phyloP scores from a whole-genome alignment of 2,113 vertebrate genomes.

The Hirundichthys speculiger region DNA sequence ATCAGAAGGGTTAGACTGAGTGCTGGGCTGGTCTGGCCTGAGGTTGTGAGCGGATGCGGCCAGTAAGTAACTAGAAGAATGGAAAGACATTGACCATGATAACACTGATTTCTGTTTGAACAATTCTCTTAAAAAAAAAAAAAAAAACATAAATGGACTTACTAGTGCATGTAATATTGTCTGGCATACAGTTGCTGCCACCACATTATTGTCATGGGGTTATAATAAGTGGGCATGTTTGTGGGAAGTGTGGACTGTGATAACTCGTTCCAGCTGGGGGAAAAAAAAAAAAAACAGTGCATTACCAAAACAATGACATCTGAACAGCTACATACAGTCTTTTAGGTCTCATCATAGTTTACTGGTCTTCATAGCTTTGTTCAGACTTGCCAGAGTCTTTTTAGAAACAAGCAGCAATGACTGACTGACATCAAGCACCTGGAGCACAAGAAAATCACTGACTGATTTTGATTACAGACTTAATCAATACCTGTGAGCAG shows the following conservation, averaged over 20 bases:
- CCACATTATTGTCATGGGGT: conserved; percentile 89
- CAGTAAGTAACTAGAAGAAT: conserved; percentile 83
- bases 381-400: not conserved
- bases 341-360: not conserved
- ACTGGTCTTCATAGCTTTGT: not conserved
- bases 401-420: not conserved
- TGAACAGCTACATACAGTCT: not conserved
- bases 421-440: not conserved
- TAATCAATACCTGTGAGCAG: too few species aligned
- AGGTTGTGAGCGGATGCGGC: conserved; percentile 85
- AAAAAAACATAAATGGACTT: conserved; percentile 67
- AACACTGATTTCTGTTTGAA: not conserved
- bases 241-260: conserved; percentile 71
- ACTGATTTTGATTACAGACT: too few species aligned
- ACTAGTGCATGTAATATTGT: conserved; percentile 96
- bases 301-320: not conserved
- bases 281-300: conserved; percentile 1
- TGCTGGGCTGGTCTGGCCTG: conserved; percentile 53
- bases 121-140: not conserved
- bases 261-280: conserved; percentile 79
- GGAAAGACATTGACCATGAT: not conserved
- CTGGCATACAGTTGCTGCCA: conserved; percentile 94
- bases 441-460: not conserved
- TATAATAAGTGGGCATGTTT: conserved; percentile 84
- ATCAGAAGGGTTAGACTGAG: conserved; percentile 52